Evolutionary conservation across 2,113 vertebrate species (phyloP), one percentile per base, ranked within the genome.

Genomic region (Dicrurus megarhynchus): DNA sequence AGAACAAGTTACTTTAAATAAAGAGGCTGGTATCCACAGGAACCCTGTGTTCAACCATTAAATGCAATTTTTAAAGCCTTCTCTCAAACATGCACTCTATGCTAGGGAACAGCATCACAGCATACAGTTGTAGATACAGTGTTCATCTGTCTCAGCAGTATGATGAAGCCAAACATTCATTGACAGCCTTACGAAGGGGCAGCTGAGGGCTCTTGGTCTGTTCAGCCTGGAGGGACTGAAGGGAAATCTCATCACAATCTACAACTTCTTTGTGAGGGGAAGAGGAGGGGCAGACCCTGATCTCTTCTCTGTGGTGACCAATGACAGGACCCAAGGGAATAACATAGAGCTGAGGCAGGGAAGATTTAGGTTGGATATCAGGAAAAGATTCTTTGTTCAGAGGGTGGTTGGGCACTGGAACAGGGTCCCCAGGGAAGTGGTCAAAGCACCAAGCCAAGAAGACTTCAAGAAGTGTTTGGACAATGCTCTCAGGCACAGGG

Each of bases 41-140:
- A 90, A 10, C 22, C 9, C 46, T 33, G 7, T 57, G 6, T 65
- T 79, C 19, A 79, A 37, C 5, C 13, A 69, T 10, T 59, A 39
- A 53, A 14, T 30, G 30, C 26, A 68, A 8, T 32, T 71, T 79
- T 55, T n/a, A 79, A 67, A 79, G 46, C 23, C 30, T 42, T 28
- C 10, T 46, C 23, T 73, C 7, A 16, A 37, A 59, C 37, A 37
- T 9, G 39, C 13, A 16, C 7, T 44, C 8, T 33, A 16, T 23
- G 6, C 7, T 16, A 74, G 14, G 10, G 14, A 80, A 39, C 23
- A 84, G 23, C 5, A 16, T 20, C 39, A 46, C 75, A 57, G 68
- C 14, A 14, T 0, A 22, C 1, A 59, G 22, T 1, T 64, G 33
- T 21, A 86, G 60, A 41, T 26, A 61, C 2, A 22, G 20, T 0